Percentiles rank a stretch among this genome's conserved stretches.
phyloP scores from a whole-genome alignment of 2,888 invertebrate species.

The Ornithoptera alexandrae region DNA sequence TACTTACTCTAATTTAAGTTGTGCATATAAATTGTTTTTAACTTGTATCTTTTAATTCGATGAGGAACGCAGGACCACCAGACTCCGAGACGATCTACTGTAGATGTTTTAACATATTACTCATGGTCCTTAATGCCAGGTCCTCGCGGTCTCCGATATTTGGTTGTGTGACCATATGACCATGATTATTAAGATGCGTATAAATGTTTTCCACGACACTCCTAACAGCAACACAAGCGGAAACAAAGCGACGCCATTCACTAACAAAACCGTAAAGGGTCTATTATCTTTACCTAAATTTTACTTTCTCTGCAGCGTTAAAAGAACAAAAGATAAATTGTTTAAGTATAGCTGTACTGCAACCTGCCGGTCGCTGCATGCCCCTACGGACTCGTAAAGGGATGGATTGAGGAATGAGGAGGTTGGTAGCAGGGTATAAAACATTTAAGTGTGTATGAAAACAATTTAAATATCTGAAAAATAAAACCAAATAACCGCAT shows the following conservation, averaged over 20 bases:
- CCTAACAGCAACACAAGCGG: slow-evolving; percentile 9
- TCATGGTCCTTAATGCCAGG: too few species aligned
- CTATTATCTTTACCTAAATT: slow-evolving; percentile 57
- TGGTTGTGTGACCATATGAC: too few species aligned
- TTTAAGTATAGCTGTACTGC: too few species aligned
- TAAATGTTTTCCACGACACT: slow-evolving; percentile 1
- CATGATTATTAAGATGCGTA: too few species aligned
- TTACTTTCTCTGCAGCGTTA: slow-evolving; percentile 75
- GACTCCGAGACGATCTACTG: too few species aligned
- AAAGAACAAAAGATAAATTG: slow-evolving; percentile 39
- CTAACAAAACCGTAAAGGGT: slow-evolving; percentile 18
- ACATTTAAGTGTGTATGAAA: slow-evolving; percentile 20
- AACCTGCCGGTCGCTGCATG: slow-evolving; percentile 51
- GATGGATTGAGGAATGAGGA: not conserved
- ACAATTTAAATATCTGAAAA: slow-evolving; percentile 26
- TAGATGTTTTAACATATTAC: too few species aligned
- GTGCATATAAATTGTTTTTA: too few species aligned
- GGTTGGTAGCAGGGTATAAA: slow-evolving; percentile 21
- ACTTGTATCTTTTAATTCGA: too few species aligned
- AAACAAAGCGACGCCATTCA: slow-evolving; percentile 37
- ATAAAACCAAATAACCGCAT: slow-evolving; percentile 36
- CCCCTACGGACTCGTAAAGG: slow-evolving; percentile 39
- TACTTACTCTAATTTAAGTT: too few species aligned
- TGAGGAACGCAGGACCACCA: too few species aligned
- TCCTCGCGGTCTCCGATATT: too few species aligned